Base-by-base conservation (phyloP, 2,797 vertebrate genomes). In the Tolypeutes matacus region DNA sequence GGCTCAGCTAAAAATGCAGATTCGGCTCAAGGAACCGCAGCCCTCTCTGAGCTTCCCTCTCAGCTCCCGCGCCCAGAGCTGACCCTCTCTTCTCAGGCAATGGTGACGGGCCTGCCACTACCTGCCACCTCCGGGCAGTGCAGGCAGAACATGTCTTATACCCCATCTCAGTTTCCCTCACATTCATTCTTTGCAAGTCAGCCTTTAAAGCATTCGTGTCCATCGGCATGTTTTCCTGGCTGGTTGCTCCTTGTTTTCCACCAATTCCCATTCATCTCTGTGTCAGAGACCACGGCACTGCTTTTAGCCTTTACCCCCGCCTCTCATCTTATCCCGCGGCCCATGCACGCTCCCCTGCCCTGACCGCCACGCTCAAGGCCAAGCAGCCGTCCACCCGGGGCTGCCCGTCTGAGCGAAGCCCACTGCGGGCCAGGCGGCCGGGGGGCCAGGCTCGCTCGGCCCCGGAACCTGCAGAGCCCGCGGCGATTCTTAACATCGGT, bases 331-430 rank as follows among this genome's bases (percentile, higher is more conserved):
- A 64, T 39, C 4, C 39, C 49, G 78, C 42, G 39, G 70, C 85
- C 67, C 17, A 14, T 3, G n/a, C 31, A 27, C 20, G 9, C 0
- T 7, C 29, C 20, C 67, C 14, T 0, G 15, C 29, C 39, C n/a
- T 84, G 20, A 49, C 31, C 78, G 46, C 51, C 1, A 3, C 27
- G 29, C 56, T 27, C 1, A 34, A 34, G n/a, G n/a, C 77, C 29
- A 25, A 34, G 56, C 56, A 60, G 34, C 84, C 7, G 10, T 34
- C 49, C 20, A 11, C 0, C 15, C 0, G 25, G 5, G 1, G 51
- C 31, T 53, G 56, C 21, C 81, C 29, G 15, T 0, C 23, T 31
- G 0, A 2, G 0, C 2, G 27, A 56, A 2, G 12, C 5, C 4
- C 17, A 3, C 51, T 18, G 17, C 20, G 31, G 72, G n/a, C 65